Conservation (phyloP, 1,140 invertebrate genomes). For the Brachionus manjavacas region DNA sequence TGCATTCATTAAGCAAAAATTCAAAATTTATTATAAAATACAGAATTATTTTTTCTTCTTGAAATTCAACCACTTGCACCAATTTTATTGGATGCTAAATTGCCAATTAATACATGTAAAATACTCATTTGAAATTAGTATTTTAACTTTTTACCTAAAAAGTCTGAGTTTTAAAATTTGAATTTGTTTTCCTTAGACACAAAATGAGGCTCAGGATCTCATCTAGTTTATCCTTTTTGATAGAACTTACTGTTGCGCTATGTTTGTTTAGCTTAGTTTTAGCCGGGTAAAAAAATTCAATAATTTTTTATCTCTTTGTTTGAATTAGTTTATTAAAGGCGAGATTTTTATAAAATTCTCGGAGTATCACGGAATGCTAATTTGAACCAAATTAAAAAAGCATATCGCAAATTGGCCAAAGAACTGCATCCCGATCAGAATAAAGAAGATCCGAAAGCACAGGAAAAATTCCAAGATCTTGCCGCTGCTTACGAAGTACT, state of each 20-base stretch:
- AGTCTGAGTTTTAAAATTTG: not conserved
- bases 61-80: constrained; percentile 30
- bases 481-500: constrained; percentile 85
- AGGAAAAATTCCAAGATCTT: constrained; percentile 86
- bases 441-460: constrained; percentile 83
- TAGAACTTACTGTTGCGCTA: not conserved
- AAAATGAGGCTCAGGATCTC: not conserved
- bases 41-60: not conserved
- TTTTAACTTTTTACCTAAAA: not conserved
- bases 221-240: not conserved
- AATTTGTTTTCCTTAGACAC: not conserved
- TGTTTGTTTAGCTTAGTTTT: constrained; percentile 10
- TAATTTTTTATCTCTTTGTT: not conserved
- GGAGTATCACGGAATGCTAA: constrained; percentile 75
- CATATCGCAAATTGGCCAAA: constrained; percentile 88
- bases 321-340: constrained; percentile 55
- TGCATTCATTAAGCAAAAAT: not conserved
- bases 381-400: constrained; percentile 93
- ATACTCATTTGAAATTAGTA: constrained; percentile 14
- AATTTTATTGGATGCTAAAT: constrained; percentile 36
- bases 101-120: constrained; percentile 23
- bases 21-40: not conserved
- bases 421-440: constrained; percentile 98
- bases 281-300: constrained; percentile 12
- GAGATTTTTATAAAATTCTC: constrained; percentile 94